Conservation (phyloP, 2,797 vertebrate genomes). For the Esox lucius region DNA sequence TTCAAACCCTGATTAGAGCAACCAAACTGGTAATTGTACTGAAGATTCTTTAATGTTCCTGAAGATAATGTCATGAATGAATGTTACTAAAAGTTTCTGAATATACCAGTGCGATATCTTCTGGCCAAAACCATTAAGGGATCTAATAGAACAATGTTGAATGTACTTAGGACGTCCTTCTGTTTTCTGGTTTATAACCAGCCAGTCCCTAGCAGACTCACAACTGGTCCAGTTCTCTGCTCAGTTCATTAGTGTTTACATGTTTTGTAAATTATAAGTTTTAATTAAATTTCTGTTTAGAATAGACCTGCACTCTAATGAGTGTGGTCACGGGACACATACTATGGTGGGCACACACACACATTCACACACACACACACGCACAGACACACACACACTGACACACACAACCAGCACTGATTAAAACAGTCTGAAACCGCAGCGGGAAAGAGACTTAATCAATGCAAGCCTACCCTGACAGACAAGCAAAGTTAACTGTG, state of each 20-base stretch:
- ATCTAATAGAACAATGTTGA: too few relatives aligned
- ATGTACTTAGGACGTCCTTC: too few relatives aligned
- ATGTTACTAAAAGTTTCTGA: too few relatives aligned
- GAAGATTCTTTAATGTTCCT: too few relatives aligned
- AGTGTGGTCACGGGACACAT: slow-evolving; percentile 53
- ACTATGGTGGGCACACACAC: slow-evolving; percentile 8
- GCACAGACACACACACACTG: slow-evolving; percentile 18
- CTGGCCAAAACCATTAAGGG: too few relatives aligned
- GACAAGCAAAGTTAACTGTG: slow-evolving; percentile 36
- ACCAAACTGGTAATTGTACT: too few relatives aligned
- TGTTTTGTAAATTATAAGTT: slow-evolving; percentile 61
- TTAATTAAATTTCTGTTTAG: slow-evolving; percentile 63
- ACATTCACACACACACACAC: slow-evolving; percentile 26
- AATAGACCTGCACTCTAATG: slow-evolving; percentile 64
- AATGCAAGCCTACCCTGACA: slow-evolving; percentile 51
- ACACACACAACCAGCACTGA: slow-evolving; percentile 46
- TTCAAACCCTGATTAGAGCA: too few relatives aligned
- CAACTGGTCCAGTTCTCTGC: background rate
- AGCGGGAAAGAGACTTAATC: slow-evolving; percentile 55
- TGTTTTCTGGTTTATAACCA: slow-evolving; percentile 5
- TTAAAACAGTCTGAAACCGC: slow-evolving; percentile 70
- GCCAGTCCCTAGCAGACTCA: background rate
- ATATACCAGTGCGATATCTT: too few relatives aligned
- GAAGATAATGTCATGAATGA: too few relatives aligned
- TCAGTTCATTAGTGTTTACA: slow-evolving; percentile 64